phyloP scores from a whole-genome alignment of 2,888 invertebrate species.

The Dorcus parallelipipedus region DNA sequence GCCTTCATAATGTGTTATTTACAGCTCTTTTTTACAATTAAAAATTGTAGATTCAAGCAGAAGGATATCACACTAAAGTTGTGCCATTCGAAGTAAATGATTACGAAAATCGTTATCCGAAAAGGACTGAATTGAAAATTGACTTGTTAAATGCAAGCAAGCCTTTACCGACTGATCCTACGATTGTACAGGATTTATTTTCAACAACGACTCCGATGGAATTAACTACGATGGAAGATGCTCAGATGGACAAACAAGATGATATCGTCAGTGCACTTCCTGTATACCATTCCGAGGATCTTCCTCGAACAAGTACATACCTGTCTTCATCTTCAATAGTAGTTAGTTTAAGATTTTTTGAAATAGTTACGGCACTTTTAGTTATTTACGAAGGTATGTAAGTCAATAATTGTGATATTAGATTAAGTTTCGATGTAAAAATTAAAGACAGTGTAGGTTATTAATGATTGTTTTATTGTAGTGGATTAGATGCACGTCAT shows the following conservation, averaged over 20 bases:
- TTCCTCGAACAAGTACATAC: not conserved
- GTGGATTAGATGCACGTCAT: too few relatives aligned
- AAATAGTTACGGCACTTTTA: too few relatives aligned
- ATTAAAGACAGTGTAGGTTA: too few relatives aligned
- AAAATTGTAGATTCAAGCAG: conserved; percentile 16
- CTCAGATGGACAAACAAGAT: not conserved
- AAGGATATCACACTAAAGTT: conserved; percentile 16
- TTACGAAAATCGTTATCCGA: conserved; percentile 6
- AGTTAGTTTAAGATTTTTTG: too few relatives aligned
- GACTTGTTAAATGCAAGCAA: conserved; percentile 7
- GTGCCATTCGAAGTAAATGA: conserved; percentile 12
- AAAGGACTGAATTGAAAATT: conserved; percentile 10
- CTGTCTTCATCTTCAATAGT: not conserved
- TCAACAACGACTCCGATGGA: not conserved
- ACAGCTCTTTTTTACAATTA: not conserved
- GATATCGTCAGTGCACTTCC: not conserved
- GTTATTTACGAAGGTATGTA: too few relatives aligned
- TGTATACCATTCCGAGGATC: not conserved
- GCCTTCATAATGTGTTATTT: not conserved
- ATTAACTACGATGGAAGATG: not conserved
- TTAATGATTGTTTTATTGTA: too few relatives aligned
- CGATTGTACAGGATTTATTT: not conserved
- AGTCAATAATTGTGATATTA: too few relatives aligned
- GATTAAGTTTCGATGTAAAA: too few relatives aligned
- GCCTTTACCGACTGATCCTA: conserved; percentile 4